These are phyloP conservation scores for Melanchra persicariae DNA, from an alignment of 2,888 invertebrate genomes.

Conservation along the genomic window DNA sequence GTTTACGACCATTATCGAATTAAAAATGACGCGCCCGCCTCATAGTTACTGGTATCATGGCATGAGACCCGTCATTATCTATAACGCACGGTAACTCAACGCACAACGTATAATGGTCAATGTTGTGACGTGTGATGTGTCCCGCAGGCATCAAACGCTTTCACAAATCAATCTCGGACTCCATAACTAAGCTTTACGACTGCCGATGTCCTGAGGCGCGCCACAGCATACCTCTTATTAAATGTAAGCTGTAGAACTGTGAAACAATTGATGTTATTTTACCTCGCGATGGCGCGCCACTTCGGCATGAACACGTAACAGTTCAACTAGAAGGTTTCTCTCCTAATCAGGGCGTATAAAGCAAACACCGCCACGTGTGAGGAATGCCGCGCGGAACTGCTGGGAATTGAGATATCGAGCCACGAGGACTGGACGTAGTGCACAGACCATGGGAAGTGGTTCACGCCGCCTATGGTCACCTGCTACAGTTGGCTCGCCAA, in stretches of 20 bases:
- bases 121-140: conserved; percentile 32
- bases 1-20: conserved; percentile 38
- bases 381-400: conserved; percentile 14
- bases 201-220: conserved; percentile 31
- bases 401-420: conserved; percentile 19
- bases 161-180: conserved; percentile 58
- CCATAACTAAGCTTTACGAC: conserved; percentile 37
- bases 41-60: conserved; percentile 40
- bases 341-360: conserved; percentile 37
- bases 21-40: conserved; percentile 29
- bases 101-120: conserved; percentile 38
- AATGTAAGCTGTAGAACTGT: neutral
- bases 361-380: conserved; percentile 35
- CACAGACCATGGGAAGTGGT: too few species aligned
- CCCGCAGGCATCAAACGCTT: conserved; percentile 57
- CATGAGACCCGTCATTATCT: conserved; percentile 41
- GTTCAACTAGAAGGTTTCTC: conserved; percentile 25
- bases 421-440: too few species aligned
- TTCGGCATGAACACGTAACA: conserved; percentile 6
- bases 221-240: neutral
- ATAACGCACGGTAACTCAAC: conserved; percentile 34
- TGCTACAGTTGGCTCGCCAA: too few species aligned
- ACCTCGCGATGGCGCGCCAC: neutral
- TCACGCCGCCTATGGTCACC: neutral
- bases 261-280: conserved; percentile 11